Conservation (phyloP, 2,888 invertebrate genomes). For the Mesochorus sp. region DNA sequence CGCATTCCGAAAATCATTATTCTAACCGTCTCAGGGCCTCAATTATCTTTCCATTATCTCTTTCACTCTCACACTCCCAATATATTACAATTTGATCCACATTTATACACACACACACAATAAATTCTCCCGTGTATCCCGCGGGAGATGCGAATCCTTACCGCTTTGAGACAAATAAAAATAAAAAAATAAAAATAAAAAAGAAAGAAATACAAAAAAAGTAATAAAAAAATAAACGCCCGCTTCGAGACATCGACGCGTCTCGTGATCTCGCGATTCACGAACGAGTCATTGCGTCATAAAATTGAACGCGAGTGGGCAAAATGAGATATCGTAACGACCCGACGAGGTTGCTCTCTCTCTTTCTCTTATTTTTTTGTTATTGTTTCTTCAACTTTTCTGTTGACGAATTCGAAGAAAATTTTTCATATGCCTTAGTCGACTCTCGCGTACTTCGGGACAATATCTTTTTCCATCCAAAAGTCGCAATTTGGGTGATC, state of each 20-base stretch:
- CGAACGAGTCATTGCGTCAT: no score
- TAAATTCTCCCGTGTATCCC: slow-evolving; percentile 63
- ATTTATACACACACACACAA: slow-evolving; percentile 76
- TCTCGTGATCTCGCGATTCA: background rate
- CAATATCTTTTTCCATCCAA: slow-evolving; percentile 89
- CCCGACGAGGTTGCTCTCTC: no score
- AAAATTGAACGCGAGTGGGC: no score
- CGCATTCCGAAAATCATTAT: background rate
- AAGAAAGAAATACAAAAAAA: background rate
- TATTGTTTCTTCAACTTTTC: background rate
- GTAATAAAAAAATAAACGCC: no score
- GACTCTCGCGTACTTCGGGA: slow-evolving; percentile 89
- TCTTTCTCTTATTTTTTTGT: slow-evolving; percentile 10
- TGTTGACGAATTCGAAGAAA: background rate
- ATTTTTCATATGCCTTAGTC: slow-evolving; percentile 84
- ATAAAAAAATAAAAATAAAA: slow-evolving; percentile 28
- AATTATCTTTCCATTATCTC: slow-evolving; percentile 1
- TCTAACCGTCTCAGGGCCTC: background rate
- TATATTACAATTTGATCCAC: slow-evolving; percentile 79
- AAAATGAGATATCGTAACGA: no score
- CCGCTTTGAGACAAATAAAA: slow-evolving; percentile 1
- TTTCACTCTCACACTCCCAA: slow-evolving; percentile 65
- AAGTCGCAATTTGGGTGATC: slow-evolving; percentile 90
- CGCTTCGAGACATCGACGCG: background rate
- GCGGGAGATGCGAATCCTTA: slow-evolving; percentile 42